Evolutionary conservation across 2,888 invertebrate species (phyloP).

Genomic region (Drosophila affinis): DNA sequence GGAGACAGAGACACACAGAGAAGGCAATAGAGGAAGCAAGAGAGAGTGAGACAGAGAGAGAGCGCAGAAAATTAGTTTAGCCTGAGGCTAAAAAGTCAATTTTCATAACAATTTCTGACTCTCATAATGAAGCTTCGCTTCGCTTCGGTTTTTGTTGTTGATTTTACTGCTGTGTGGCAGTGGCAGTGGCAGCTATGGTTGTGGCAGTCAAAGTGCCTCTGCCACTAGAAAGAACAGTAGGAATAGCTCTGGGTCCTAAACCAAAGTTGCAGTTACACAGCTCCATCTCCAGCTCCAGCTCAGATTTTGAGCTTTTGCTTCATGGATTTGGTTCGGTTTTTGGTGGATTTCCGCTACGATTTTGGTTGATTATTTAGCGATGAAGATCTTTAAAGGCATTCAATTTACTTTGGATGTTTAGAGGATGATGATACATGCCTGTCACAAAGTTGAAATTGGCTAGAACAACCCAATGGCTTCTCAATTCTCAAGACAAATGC

Average conservation of each 20-base stretch:
- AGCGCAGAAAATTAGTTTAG: slow-evolving; percentile 70
- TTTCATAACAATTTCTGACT: slow-evolving; percentile 76
- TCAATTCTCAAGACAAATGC: no score
- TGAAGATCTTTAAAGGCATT: background rate
- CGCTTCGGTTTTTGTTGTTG: slow-evolving; percentile 63
- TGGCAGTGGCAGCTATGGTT: slow-evolving; percentile 2
- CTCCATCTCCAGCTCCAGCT: background rate
- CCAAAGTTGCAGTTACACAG: background rate
- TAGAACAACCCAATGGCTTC: no score
- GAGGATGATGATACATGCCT: no score
- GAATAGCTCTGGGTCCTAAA: background rate
- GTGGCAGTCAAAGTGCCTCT: background rate
- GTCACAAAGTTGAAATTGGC: no score
- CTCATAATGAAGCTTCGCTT: slow-evolving; percentile 59
- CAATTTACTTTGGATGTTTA: background rate
- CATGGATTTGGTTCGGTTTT: background rate
- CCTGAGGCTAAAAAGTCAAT: slow-evolving; percentile 70
- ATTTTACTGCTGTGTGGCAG: slow-evolving; percentile 51
- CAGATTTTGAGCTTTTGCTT: background rate
- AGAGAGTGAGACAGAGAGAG: slow-evolving; percentile 6
- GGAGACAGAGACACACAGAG: slow-evolving; percentile 1
- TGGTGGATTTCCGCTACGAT: background rate
- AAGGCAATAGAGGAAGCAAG: slow-evolving; percentile 4
- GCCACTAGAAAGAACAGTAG: background rate
- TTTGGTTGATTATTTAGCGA: background rate